Evolutionary conservation across 2,797 vertebrate species (phyloP), one percentile per base, ranked within the genome.

Genomic region (Sphenodon punctatus): DNA sequence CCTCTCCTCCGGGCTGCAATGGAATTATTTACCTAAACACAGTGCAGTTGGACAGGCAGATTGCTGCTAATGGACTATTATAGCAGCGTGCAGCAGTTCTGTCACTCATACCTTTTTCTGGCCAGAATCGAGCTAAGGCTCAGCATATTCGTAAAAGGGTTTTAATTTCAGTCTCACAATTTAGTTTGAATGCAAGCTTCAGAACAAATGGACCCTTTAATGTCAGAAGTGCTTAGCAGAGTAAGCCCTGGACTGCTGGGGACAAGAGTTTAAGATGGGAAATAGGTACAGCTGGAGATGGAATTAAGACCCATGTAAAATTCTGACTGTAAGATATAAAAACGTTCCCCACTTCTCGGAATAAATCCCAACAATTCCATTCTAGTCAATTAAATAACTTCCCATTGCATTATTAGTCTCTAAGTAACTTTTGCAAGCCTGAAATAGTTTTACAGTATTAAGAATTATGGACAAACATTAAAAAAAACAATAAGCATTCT

Each of bases 1-100:
- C 22, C 38, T 64, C 49, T 48, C 36, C 32, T 6, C 0, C 3
- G 65, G 43, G 10, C 82, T 80, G 53, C 48, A 42, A 58, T 68
- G 64, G 70, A 78, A 83, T 89, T 88, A 82, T 82, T 87, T 87
- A 80, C 53, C 72, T 56, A 45, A 85, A 63, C 5, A 4, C 8
- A 14, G 38, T 78, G 73, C 22, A 34, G 66, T 80, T 60, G 10
- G 20, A 84, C 42, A 75, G 65, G 72, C 75, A 73, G 58, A 76
- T 70, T 64, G 61, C 64, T 70, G 69, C 76, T 80, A 41, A 87
- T 16, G 75, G 73, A 13, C 55, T 75, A 25, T 1, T 38, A 0
- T 10, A 61, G 71, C 20, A n/a, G 41, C 61, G 66, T 8, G 87
- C 79, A 65, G 68, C 78, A 58, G 36, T 63, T 59, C 59, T 5